Evolutionary conservation across 2,113 vertebrate genomes (phyloP).

Genomic region (Callipepla squamata): DNA sequence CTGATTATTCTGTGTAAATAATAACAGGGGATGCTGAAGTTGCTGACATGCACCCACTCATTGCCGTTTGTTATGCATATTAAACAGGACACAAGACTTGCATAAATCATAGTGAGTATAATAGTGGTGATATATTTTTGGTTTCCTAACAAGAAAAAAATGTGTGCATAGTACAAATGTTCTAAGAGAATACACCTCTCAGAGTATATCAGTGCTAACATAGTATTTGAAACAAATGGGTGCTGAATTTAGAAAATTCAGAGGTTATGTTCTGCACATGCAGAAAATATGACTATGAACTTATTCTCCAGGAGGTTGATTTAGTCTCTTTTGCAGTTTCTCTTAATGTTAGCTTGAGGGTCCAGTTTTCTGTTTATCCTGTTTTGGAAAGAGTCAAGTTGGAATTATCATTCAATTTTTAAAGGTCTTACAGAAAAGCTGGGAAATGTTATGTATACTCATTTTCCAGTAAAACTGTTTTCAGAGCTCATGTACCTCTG

Average conservation of each 20-base stretch:
- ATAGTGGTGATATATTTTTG: background rate
- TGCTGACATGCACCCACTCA: background rate
- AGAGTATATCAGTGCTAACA: background rate
- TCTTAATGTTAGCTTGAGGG: background rate
- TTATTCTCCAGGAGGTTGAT: background rate
- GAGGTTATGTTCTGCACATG: background rate
- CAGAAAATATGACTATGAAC: background rate
- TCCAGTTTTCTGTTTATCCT: constrained; percentile 18
- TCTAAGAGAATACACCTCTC: background rate
- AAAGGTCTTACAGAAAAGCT: background rate
- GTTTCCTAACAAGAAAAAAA: background rate
- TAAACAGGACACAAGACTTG: background rate
- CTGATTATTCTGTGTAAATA: background rate
- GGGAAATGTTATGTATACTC: background rate
- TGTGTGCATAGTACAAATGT: background rate
- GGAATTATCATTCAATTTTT: constrained; percentile 1
- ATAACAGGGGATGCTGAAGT: background rate
- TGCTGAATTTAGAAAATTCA: background rate
- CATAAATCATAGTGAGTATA: background rate
- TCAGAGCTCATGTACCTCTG: background rate
- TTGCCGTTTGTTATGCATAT: background rate
- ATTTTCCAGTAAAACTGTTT: constrained; percentile 61
- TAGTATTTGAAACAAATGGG: background rate
- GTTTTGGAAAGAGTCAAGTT: background rate
- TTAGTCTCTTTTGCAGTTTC: constrained; percentile 18